Percentiles rank a stretch among this genome's conserved stretches.
These are phyloP conservation scores for Mobula birostris DNA, from an alignment of 2,113 vertebrate species.

Conservation along the genomic window DNA sequence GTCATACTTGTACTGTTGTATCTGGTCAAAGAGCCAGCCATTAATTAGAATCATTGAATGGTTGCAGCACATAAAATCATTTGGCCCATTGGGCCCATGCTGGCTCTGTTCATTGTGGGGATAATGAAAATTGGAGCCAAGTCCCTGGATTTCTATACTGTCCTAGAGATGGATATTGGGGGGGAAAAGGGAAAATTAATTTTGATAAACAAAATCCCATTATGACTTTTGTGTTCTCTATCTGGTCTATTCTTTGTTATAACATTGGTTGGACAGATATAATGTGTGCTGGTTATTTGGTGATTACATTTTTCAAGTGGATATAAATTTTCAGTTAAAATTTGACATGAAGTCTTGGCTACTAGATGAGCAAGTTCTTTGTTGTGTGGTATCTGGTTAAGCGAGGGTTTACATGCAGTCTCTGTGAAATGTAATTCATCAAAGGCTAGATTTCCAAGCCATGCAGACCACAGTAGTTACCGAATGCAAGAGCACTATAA, in stretches of 20 bases:
- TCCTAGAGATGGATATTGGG: background rate
- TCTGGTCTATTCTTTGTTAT: background rate
- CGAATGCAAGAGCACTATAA: background rate
- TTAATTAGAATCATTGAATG: no score
- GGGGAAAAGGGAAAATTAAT: background rate
- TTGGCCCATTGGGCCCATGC: background rate
- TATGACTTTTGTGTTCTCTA: background rate
- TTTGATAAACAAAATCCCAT: background rate
- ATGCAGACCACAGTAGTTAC: background rate
- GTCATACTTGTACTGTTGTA: background rate
- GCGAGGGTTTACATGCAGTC: background rate
- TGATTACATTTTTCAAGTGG: slow-evolving; percentile 13
- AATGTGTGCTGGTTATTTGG: background rate
- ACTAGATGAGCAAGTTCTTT: background rate
- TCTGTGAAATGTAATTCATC: background rate
- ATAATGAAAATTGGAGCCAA: no score
- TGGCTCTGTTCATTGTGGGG: background rate
- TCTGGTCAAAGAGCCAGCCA: background rate
- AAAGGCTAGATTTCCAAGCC: background rate
- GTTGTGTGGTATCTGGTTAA: slow-evolving; percentile 4
- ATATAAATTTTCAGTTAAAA: background rate
- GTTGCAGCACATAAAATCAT: no score
- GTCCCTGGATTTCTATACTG: background rate
- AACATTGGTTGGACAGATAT: background rate
- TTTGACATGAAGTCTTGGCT: background rate